Conservation (phyloP, 2,797 vertebrate genomes). For the Girardinus metallicus region DNA sequence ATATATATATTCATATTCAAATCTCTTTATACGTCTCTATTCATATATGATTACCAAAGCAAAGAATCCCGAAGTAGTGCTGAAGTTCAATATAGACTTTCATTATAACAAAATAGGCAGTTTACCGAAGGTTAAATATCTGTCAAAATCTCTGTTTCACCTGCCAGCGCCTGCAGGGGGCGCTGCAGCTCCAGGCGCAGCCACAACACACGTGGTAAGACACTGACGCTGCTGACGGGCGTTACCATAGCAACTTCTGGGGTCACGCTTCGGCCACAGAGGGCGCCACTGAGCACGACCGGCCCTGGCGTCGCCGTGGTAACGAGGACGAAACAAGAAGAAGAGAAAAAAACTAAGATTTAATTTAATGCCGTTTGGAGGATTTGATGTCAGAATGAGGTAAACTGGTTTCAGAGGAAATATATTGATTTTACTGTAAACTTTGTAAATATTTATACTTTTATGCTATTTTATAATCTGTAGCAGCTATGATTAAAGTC, state of each 20-base stretch:
- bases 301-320: neutral
- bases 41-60: constrained; percentile 86
- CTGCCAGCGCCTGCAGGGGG: constrained; percentile 65
- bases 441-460: neutral
- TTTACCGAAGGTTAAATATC: constrained; percentile 94
- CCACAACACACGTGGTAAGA: constrained; percentile 70
- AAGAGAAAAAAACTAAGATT: neutral
- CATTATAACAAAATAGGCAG: constrained; percentile 99
- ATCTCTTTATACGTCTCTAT: constrained; percentile 82
- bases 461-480: neutral
- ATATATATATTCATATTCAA: constrained; percentile 87
- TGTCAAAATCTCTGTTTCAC: constrained; percentile 88
- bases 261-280: constrained; percentile 11
- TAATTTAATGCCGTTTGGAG: neutral
- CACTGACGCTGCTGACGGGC: constrained; percentile 67
- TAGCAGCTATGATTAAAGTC: neutral
- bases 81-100: constrained; percentile 94
- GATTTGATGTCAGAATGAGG: neutral
- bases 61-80: constrained; percentile 92
- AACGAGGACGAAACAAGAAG: neutral
- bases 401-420: neutral
- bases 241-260: neutral
- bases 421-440: neutral
- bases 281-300: constrained; percentile 14
- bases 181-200: constrained; percentile 67